Conservation (phyloP, 2,888 invertebrate genomes). For the Apamea epomidion region DNA sequence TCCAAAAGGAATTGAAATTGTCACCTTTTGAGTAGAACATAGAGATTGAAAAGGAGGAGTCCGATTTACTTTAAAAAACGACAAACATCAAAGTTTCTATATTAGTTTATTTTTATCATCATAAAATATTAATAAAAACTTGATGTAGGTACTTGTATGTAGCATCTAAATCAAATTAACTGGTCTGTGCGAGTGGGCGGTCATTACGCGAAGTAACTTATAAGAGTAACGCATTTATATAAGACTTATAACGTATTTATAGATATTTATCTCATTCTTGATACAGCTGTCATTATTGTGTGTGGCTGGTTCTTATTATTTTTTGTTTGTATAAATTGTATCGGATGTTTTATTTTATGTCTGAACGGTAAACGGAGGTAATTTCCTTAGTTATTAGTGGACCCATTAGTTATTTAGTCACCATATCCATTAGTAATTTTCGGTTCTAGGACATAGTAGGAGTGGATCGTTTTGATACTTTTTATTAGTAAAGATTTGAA, state of each 20-base stretch:
- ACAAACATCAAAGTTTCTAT: neutral
- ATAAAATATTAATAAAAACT: slow-evolving; percentile 4
- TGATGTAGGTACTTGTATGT: neutral
- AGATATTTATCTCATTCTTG: slow-evolving; percentile 55
- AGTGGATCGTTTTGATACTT: no score
- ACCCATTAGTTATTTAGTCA: no score
- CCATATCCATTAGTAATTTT: no score
- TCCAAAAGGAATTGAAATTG: neutral
- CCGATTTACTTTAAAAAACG: neutral
- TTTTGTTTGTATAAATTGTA: slow-evolving; percentile 3
- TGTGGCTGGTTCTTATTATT: neutral
- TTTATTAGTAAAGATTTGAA: no score
- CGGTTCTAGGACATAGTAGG: no score
- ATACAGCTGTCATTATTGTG: slow-evolving; percentile 56
- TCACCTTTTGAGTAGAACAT: neutral
- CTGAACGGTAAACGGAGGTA: neutral
- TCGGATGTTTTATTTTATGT: slow-evolving; percentile 22
- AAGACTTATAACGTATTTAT: slow-evolving; percentile 45
- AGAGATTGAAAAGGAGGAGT: neutral
- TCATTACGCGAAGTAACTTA: slow-evolving; percentile 49
- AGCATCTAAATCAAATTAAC: slow-evolving; percentile 55
- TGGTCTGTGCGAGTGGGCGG: slow-evolving; percentile 42
- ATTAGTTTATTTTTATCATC: slow-evolving; percentile 1
- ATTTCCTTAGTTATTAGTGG: slow-evolving; percentile 3
- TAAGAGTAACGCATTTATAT: slow-evolving; percentile 33